Evolutionary conservation across 2,888 invertebrate genomes (phyloP).

Genomic region (Prosopocoilus inquinatus): DNA sequence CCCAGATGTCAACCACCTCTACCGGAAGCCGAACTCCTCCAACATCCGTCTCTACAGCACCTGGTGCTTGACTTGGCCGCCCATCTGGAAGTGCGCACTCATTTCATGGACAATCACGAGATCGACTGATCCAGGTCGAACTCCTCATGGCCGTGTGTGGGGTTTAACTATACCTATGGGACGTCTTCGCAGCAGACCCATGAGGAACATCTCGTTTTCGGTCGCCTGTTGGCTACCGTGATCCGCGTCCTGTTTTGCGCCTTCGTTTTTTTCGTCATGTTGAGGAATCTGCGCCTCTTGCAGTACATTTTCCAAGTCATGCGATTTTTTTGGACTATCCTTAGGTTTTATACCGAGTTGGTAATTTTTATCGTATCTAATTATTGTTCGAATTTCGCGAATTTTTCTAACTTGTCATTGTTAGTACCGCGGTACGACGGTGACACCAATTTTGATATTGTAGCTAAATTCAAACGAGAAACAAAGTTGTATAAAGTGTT

Average conservation of each 20-base stretch:
- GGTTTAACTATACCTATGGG: conserved; percentile 35
- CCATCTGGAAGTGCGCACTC: conserved; percentile 77
- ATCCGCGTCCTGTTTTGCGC: not conserved
- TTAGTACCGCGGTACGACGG: too few relatives aligned
- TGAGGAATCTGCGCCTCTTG: not conserved
- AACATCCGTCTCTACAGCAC: conserved; percentile 76
- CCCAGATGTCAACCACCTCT: conserved; percentile 83
- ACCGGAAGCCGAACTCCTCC: conserved; percentile 83
- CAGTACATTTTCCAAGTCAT: not conserved
- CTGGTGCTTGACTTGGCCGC: conserved; percentile 80
- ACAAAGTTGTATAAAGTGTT: too few relatives aligned
- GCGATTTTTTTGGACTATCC: conserved; percentile 2
- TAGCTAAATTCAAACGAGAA: too few relatives aligned
- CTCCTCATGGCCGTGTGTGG: conserved; percentile 50
- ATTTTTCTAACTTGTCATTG: too few relatives aligned
- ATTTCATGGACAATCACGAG: conserved; percentile 54
- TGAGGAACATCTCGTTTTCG: too few relatives aligned
- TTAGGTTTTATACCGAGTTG: not conserved
- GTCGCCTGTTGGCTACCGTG: too few relatives aligned
- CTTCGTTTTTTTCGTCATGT: not conserved
- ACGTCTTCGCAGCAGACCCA: conserved; percentile 2
- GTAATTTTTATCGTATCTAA: not conserved
- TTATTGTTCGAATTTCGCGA: not conserved
- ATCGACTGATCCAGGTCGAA: conserved; percentile 62
- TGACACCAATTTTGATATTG: not conserved